Percentiles rank a stretch among this genome's conserved stretches.
Conservation (phyloP, 2,888 invertebrate genomes). For the Teleogryllus oceanicus region DNA sequence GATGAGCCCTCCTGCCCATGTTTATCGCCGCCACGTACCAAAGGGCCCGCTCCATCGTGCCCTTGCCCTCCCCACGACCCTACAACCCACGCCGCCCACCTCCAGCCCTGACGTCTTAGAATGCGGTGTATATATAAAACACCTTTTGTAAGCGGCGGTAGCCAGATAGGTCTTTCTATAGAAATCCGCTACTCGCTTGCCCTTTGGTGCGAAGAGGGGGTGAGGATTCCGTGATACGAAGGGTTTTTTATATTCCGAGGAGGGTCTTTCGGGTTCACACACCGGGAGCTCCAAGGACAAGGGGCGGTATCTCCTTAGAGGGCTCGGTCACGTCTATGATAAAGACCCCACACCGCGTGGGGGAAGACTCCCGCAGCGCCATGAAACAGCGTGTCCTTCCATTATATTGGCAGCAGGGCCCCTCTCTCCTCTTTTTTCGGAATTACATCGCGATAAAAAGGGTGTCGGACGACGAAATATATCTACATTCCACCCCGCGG, state of each 20-base stretch:
- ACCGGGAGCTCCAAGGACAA: not conserved
- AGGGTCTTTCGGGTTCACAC: conserved; percentile 1
- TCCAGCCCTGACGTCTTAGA: not conserved
- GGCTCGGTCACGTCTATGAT: conserved; percentile 18
- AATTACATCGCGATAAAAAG: conserved; percentile 9
- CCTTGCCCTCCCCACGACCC: not conserved
- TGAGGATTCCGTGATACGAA: conserved; percentile 18
- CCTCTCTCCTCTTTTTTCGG: not conserved
- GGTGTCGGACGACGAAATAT: not conserved
- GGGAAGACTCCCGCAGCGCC: not conserved
- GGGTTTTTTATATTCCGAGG: not conserved
- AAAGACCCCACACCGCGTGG: not conserved
- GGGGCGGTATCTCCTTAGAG: not conserved
- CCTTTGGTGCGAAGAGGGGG: not conserved
- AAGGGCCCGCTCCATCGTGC: not conserved
- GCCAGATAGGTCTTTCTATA: conserved; percentile 1
- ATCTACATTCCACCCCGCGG: not conserved
- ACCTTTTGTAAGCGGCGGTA: not conserved
- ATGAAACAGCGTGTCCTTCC: conserved; percentile 8
- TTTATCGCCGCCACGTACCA: not conserved
- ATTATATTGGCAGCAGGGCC: not conserved
- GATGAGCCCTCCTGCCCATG: not conserved
- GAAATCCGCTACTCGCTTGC: not conserved
- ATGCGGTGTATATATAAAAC: conserved; percentile 9
- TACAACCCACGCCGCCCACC: not conserved